Percentiles rank a stretch among this genome's conserved stretches.
phyloP scores from a whole-genome alignment of 2,113 vertebrate genomes.

The Microcebus ravelobensis region DNA sequence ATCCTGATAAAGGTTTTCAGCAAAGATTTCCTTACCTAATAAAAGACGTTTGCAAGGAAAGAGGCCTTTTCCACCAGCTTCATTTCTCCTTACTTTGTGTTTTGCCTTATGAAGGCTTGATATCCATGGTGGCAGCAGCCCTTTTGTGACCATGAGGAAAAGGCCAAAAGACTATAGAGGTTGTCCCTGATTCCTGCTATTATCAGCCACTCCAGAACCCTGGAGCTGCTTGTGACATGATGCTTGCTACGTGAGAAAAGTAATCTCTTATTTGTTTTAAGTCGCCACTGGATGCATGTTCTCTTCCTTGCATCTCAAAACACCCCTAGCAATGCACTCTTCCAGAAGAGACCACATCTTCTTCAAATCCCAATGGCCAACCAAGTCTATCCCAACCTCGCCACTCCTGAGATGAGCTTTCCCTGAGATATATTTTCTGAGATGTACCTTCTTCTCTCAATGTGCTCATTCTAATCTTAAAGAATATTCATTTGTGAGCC shows the following conservation, averaged over 20 bases:
- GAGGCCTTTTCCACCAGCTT: background rate
- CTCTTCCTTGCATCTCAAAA: background rate
- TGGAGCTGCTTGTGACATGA: background rate
- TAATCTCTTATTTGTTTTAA: background rate
- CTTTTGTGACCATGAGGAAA: background rate
- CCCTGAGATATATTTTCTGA: background rate
- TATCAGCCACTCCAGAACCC: background rate
- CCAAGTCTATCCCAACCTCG: background rate
- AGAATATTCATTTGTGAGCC: background rate
- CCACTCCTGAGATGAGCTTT: accelerated
- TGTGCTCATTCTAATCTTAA: background rate
- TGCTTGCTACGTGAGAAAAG: background rate
- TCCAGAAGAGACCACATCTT: background rate
- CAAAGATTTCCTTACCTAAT: background rate
- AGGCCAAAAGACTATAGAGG: background rate
- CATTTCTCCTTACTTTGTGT: background rate
- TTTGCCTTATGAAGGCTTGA: background rate
- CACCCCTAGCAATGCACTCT: background rate
- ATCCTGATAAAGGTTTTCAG: background rate
- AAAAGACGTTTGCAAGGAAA: background rate
- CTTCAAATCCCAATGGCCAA: background rate
- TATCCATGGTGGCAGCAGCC: background rate
- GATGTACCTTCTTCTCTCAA: background rate
- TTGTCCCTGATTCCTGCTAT: background rate
- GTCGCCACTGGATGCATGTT: background rate